These are phyloP conservation scores for Noctua fimbriata DNA, from an alignment of 2,888 invertebrate species.

Conservation along the genomic window DNA sequence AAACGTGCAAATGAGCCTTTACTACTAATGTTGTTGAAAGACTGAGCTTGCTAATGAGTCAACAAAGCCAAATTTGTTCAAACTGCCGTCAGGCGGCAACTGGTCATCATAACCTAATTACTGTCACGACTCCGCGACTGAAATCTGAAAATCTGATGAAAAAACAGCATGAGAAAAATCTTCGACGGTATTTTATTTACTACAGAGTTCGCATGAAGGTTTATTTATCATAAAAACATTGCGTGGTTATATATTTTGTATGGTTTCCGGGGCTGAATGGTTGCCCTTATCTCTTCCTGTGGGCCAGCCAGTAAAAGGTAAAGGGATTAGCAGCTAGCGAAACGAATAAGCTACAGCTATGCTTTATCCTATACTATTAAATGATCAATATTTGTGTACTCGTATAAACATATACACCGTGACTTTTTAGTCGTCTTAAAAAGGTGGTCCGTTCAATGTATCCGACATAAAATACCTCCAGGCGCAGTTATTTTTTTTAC, in stretches of 20 bases:
- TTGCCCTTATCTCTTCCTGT: slow-evolving; percentile 10
- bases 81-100: slow-evolving; percentile 22
- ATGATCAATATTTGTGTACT: too few species aligned
- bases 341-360: not conserved
- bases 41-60: slow-evolving; percentile 35
- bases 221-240: slow-evolving; percentile 5
- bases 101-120: slow-evolving; percentile 52
- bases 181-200: slow-evolving; percentile 21
- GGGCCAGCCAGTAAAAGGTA: not conserved
- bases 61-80: slow-evolving; percentile 42
- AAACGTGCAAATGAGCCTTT: slow-evolving; percentile 7
- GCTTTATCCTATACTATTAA: not conserved
- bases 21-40: slow-evolving; percentile 22
- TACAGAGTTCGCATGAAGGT: not conserved
- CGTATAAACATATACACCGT: too few species aligned
- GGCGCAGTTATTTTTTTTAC: too few species aligned
- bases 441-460: too few species aligned
- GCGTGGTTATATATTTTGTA: slow-evolving; percentile 1
- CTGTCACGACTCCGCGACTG: slow-evolving; percentile 27
- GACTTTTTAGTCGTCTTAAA: too few species aligned
- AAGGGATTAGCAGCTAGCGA: not conserved
- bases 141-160: slow-evolving; percentile 28
- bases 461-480: too few species aligned
- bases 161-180: slow-evolving; percentile 31
- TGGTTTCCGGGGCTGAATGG: slow-evolving; percentile 25